These are phyloP conservation scores for Strigamia crassipes DNA, from an alignment of 2,888 invertebrate species.

Conservation along the genomic window DNA sequence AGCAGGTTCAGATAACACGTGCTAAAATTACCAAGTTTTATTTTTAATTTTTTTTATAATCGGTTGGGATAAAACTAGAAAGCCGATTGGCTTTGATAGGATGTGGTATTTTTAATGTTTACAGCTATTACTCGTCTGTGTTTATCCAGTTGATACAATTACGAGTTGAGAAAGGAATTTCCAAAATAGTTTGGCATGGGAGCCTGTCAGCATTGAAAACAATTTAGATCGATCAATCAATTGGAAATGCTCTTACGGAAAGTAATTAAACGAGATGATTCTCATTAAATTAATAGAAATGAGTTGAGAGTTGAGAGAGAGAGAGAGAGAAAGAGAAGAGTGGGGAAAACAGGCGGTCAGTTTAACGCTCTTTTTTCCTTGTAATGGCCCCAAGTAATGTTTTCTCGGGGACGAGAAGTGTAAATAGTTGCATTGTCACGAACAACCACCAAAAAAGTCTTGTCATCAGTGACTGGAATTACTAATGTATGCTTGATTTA, in stretches of 20 bases:
- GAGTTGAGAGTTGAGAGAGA: not conserved
- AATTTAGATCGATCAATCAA: slow-evolving; percentile 24
- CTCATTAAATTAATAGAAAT: slow-evolving; percentile 29
- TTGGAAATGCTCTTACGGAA: not conserved
- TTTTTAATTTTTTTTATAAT: not conserved
- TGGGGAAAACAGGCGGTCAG: not conserved
- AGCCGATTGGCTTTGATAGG: not conserved
- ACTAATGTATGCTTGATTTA: slow-evolving; percentile 33
- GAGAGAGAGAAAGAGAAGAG: too few relatives aligned
- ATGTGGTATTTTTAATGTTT: not conserved
- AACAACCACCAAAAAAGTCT: not conserved
- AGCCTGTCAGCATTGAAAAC: not conserved
- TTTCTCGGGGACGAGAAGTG: not conserved
- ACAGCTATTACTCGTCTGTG: not conserved
- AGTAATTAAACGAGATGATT: slow-evolving; percentile 28
- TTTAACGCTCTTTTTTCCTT: not conserved
- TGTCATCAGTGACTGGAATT: slow-evolving; percentile 25
- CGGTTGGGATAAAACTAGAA: not conserved
- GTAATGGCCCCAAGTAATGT: not conserved
- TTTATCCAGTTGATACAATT: slow-evolving; percentile 26
- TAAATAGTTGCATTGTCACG: slow-evolving; percentile 17
- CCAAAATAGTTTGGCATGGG: slow-evolving; percentile 1
- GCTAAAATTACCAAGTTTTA: slow-evolving; percentile 26
- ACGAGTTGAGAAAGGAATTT: slow-evolving; percentile 17
- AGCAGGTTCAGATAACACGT: not conserved